Evolutionary conservation across 2,113 vertebrate genomes (phyloP).

Genomic region (Eubucco bourcierii): DNA sequence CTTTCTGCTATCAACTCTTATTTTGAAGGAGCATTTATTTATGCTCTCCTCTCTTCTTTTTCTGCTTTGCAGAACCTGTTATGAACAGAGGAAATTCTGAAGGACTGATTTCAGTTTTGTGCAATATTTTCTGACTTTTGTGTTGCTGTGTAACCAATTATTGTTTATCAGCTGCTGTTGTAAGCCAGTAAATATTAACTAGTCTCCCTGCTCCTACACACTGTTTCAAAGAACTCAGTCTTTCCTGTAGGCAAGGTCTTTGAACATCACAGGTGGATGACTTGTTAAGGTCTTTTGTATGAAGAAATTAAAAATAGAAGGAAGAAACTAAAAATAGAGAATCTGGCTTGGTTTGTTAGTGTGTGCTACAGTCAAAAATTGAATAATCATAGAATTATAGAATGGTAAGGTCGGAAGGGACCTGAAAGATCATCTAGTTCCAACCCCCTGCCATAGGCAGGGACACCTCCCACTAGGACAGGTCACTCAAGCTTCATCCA

Average conservation of each 20-base stretch:
- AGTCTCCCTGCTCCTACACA: not conserved
- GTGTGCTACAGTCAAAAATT: not conserved
- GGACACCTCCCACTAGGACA: too few relatives aligned
- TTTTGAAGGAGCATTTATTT: not conserved
- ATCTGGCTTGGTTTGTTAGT: not conserved
- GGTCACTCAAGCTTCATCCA: too few relatives aligned
- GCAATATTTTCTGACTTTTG: not conserved
- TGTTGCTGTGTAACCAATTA: not conserved
- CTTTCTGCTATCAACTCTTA: not conserved
- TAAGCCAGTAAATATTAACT: slow-evolving; percentile 8
- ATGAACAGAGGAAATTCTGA: not conserved
- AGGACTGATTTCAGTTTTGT: not conserved
- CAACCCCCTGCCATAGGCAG: too few relatives aligned
- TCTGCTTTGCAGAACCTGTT: not conserved
- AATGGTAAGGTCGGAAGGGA: too few relatives aligned
- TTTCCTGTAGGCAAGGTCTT: slow-evolving; percentile 14
- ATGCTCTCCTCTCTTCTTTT: not conserved
- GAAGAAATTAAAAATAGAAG: not conserved
- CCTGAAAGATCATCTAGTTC: too few relatives aligned
- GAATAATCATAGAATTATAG: not conserved
- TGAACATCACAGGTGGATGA: not conserved
- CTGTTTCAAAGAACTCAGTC: not conserved
- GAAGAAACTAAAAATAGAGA: not conserved
- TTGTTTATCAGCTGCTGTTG: slow-evolving; percentile 4
- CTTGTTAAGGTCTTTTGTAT: not conserved